Percentiles rank a stretch among this genome's conserved stretches.
These are phyloP conservation scores for Andrena minutula DNA, from an alignment of 2,888 invertebrate genomes.

Conservation along the genomic window DNA sequence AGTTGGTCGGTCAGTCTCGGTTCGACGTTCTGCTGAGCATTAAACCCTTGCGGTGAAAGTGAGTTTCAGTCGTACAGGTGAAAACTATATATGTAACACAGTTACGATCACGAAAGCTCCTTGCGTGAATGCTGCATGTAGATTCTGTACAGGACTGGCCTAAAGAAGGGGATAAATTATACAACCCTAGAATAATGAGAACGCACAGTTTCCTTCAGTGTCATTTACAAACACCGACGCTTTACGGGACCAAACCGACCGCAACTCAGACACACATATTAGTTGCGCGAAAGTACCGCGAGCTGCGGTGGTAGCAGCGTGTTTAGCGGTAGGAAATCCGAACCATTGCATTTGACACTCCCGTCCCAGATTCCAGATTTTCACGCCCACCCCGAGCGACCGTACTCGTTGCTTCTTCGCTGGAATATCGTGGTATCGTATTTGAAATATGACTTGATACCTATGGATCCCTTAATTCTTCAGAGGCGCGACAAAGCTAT, in stretches of 20 bases:
- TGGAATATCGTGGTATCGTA: too few relatives aligned
- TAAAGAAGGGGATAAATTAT: slow-evolving; percentile 13
- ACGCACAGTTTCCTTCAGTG: slow-evolving; percentile 19
- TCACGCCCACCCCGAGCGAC: background rate
- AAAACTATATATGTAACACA: background rate
- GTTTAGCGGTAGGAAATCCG: slow-evolving; percentile 66
- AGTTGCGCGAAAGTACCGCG: slow-evolving; percentile 63
- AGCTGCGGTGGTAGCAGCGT: slow-evolving; percentile 64
- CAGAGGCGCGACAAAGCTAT: too few relatives aligned
- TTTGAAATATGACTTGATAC: too few relatives aligned
- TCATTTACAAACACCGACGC: slow-evolving; percentile 56
- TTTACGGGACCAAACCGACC: slow-evolving; percentile 45
- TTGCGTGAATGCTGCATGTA: background rate
- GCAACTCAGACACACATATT: slow-evolving; percentile 62
- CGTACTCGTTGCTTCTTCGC: slow-evolving; percentile 15
- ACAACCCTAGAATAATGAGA: background rate
- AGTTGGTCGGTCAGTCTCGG: slow-evolving; percentile 6
- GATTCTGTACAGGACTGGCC: background rate
- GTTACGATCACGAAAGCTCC: background rate
- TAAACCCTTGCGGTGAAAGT: slow-evolving; percentile 5
- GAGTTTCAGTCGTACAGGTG: background rate
- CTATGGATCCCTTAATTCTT: too few relatives aligned
- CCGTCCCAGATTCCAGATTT: slow-evolving; percentile 43
- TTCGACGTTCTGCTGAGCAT: background rate
- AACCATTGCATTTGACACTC: slow-evolving; percentile 72